Evolutionary conservation across 2,113 vertebrate species (phyloP).

Genomic region (Leptobrachium ailaonicum): DNA sequence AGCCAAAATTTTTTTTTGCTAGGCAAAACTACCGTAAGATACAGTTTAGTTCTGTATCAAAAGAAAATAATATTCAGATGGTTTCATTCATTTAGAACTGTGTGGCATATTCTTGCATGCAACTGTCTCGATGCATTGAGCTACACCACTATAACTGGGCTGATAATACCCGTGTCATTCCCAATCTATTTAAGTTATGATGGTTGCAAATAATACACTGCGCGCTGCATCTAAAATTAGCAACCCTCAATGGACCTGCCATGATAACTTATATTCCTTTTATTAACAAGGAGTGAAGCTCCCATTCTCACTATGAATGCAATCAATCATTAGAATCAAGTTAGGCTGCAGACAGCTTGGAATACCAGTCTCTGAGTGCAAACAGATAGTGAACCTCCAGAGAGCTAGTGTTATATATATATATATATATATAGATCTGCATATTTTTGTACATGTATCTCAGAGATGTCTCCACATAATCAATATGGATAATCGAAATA

Average conservation of each 20-base stretch:
- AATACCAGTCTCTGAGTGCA: constrained; percentile 22
- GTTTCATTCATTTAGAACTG: neutral
- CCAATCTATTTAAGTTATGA: neutral
- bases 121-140: neutral
- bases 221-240: neutral
- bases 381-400: neutral
- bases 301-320: constrained; percentile 10
- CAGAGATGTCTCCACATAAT: neutral
- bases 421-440: neutral
- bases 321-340: constrained; percentile 31
- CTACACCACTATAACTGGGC: neutral
- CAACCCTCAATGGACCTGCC: constrained; percentile 8
- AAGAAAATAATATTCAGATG: neutral
- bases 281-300: constrained; percentile 4
- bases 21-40: too few species aligned
- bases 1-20: too few species aligned
- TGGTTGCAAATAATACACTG: neutral
- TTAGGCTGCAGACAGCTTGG: constrained; percentile 20
- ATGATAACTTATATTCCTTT: constrained; percentile 19
- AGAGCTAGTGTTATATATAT: neutral
- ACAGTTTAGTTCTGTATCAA: neutral
- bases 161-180: neutral
- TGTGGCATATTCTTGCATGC: neutral
- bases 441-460: neutral
- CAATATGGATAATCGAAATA: neutral